These are phyloP conservation scores for Turnix velox DNA, from an alignment of 2,113 vertebrate genomes.

Conservation along the genomic window DNA sequence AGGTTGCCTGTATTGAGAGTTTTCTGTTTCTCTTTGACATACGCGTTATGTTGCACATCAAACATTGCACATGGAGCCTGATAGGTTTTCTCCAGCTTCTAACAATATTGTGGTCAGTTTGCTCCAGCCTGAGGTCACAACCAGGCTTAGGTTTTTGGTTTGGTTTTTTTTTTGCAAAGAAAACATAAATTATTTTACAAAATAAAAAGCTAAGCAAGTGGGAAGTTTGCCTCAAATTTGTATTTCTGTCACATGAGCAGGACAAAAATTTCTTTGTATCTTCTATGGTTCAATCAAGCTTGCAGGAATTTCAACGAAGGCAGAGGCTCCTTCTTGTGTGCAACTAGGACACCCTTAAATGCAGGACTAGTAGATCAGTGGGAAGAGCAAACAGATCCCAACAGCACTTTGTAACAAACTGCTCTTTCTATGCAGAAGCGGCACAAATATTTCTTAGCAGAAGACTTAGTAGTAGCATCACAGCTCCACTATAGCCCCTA, in stretches of 20 bases:
- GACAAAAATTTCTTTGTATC: neutral
- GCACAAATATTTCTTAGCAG: neutral
- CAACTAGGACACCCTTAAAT: constrained; percentile 29
- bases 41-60: fast-evolving
- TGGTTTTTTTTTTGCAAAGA: neutral
- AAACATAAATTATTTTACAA: neutral
- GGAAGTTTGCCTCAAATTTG: neutral
- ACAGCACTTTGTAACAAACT: neutral
- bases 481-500: neutral
- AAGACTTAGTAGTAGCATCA: neutral
- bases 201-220: neutral
- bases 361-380: neutral
- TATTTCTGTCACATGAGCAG: neutral
- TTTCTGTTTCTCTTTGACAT: neutral
- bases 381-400: neutral
- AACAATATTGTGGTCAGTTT: neutral
- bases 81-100: neutral
- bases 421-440: neutral
- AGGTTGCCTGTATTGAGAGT: neutral
- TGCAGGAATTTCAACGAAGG: neutral
- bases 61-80: neutral
- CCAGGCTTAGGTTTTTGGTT: no score
- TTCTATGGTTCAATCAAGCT: neutral
- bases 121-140: neutral
- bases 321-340: neutral